These are phyloP conservation scores for Pterocles gutturalis DNA, from an alignment of 2,113 vertebrate genomes.

Conservation along the genomic window DNA sequence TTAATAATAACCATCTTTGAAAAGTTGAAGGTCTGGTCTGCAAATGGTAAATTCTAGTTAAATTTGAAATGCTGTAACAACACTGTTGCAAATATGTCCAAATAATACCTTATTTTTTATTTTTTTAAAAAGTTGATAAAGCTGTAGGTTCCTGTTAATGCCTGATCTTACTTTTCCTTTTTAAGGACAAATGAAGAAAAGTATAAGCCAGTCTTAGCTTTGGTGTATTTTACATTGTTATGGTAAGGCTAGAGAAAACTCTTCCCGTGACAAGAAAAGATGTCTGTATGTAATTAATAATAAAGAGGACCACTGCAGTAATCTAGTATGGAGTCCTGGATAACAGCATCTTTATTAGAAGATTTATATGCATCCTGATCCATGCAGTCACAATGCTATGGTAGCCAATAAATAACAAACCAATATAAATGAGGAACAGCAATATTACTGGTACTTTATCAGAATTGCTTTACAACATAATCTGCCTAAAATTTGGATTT, in stretches of 20 bases:
- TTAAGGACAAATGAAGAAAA: not conserved
- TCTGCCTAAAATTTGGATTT: not conserved
- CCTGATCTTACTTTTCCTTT: not conserved
- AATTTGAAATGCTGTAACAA: not conserved
- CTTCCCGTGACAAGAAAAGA: not conserved
- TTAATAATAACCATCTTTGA: not conserved
- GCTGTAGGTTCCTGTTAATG: not conserved
- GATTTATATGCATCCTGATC: accelerated
- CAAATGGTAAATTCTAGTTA: not conserved
- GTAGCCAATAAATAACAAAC: not conserved
- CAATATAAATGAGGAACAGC: not conserved
- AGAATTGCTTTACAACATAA: not conserved
- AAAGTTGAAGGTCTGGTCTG: not conserved
- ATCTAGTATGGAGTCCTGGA: not conserved
- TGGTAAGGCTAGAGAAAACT: not conserved
- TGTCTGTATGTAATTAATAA: not conserved
- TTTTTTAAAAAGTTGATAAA: too few species aligned
- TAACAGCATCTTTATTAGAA: not conserved
- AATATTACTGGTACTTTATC: not conserved
- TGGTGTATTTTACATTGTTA: not conserved
- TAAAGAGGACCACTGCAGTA: not conserved
- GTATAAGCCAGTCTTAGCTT: not conserved
- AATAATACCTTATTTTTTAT: not conserved
- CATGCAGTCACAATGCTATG: not conserved
- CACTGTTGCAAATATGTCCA: not conserved